Conservation (phyloP, 2,888 invertebrate species). For the Folsomia candida region DNA sequence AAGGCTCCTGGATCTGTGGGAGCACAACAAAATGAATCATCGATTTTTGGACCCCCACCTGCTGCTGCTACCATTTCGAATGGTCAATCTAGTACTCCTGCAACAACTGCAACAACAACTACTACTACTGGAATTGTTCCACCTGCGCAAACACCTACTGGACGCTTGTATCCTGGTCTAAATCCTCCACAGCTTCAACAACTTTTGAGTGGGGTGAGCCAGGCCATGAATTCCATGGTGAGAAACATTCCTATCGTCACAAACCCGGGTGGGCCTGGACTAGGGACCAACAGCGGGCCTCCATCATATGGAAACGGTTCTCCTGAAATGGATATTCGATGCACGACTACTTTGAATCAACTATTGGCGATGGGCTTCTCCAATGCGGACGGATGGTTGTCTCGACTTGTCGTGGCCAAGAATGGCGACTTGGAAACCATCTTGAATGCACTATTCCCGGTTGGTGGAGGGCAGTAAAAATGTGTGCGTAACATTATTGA, state of each 20-base stretch:
- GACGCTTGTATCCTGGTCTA: conserved; percentile 32
- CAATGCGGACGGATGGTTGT: conserved; percentile 46
- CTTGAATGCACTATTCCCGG: conserved; percentile 43
- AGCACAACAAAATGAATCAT: no score
- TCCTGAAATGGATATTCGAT: conserved; percentile 26
- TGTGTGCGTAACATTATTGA: not conserved
- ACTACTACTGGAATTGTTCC: not conserved
- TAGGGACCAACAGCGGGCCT: conserved; percentile 2
- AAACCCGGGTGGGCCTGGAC: conserved; percentile 25
- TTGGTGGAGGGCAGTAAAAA: not conserved
- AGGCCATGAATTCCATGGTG: conserved; percentile 36
- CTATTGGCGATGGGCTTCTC: conserved; percentile 49
- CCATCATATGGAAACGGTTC: not conserved
- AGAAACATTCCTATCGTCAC: conserved; percentile 42
- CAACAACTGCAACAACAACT: no score
- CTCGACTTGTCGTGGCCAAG: conserved; percentile 45
- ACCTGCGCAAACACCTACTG: conserved; percentile 10
- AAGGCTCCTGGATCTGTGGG: not conserved
- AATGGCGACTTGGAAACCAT: conserved; percentile 48
- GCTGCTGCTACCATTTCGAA: conserved; percentile 7
- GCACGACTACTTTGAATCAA: conserved; percentile 43
- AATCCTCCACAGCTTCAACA: conserved; percentile 40
- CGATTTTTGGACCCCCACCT: conserved; percentile 11
- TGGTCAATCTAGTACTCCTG: conserved; percentile 10
- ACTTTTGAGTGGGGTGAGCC: conserved; percentile 38